A percentile compares a stretch with the other conserved stretches of the same genome.
These are phyloP conservation scores for Oryzias sinensis DNA, from an alignment of 2,797 vertebrate genomes.

Conservation along the genomic window DNA sequence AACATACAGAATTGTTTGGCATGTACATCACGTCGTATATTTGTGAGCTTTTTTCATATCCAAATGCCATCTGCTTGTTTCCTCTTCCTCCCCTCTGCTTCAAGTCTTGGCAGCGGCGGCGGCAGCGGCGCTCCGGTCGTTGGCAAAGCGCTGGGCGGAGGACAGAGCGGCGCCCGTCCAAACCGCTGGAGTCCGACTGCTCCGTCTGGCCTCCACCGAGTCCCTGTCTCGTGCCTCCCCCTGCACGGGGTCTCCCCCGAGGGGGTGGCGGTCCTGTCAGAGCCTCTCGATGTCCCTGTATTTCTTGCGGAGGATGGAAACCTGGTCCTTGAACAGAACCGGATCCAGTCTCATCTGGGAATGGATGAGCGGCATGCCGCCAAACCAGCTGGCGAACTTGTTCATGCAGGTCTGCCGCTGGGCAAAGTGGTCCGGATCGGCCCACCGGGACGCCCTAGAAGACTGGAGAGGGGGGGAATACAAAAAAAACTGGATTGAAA, in stretches of 20 bases:
- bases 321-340: conserved; percentile 98
- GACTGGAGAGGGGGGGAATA: conserved; percentile 52
- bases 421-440: conserved; percentile 97
- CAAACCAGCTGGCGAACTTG: conserved; percentile 99
- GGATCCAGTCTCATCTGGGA: conserved; percentile 98
- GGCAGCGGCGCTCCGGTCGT: conserved; percentile 48
- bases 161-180: conserved; percentile 50
- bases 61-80: conserved; percentile 49
- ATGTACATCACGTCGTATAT: conserved; percentile 44
- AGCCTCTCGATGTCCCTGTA: conserved; percentile 98
- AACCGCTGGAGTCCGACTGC: conserved; percentile 45
- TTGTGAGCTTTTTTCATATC: conserved; percentile 37
- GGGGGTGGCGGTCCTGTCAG: conserved; percentile 84
- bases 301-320: conserved; percentile 98
- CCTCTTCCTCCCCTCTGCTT: conserved; percentile 21
- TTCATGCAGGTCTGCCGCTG: conserved; percentile 99
- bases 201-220: conserved; percentile 55
- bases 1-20: conserved; percentile 55
- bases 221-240: conserved; percentile 65
- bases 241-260: conserved; percentile 61
- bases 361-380: conserved; percentile 97
- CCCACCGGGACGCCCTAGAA: conserved; percentile 91
- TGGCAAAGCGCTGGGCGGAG: conserved; percentile 69
- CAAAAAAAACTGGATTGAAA: no score
- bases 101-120: conserved; percentile 41